Conservation (phyloP, 2,888 invertebrate genomes). For the Agrochola lota region DNA sequence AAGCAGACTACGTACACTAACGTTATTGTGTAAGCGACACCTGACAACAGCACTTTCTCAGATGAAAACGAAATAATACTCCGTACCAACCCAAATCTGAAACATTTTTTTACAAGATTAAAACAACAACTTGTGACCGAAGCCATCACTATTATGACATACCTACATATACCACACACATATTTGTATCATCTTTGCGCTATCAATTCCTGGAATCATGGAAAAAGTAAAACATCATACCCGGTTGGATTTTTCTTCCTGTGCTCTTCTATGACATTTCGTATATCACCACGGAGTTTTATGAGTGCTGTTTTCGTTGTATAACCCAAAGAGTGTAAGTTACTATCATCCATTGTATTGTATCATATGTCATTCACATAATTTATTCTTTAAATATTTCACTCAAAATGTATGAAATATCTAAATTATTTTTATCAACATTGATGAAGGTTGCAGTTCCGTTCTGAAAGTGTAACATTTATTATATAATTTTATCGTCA, state of each 20-base stretch:
- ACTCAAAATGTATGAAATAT: slow-evolving; percentile 22
- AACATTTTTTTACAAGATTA: slow-evolving; percentile 64
- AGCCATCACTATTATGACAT: not conserved
- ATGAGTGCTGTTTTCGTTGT: slow-evolving; percentile 93
- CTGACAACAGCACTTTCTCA: slow-evolving; percentile 85
- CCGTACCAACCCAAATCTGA: slow-evolving; percentile 79
- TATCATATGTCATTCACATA: slow-evolving; percentile 69
- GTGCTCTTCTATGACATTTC: slow-evolving; percentile 91
- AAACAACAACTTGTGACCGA: not conserved
- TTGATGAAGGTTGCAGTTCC: slow-evolving; percentile 30
- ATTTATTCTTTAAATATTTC: slow-evolving; percentile 43
- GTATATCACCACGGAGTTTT: slow-evolving; percentile 93
- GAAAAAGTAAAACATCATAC: slow-evolving; percentile 69
- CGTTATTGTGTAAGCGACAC: slow-evolving; percentile 86
- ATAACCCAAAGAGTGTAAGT: slow-evolving; percentile 88
- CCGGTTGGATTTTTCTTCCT: slow-evolving; percentile 89
- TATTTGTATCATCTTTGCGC: not conserved
- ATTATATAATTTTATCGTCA: slow-evolving; percentile 32
- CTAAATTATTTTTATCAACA: slow-evolving; percentile 60
- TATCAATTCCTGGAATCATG: slow-evolving; percentile 1
- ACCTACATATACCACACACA: not conserved
- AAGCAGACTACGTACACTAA: slow-evolving; percentile 83
- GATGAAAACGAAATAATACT: slow-evolving; percentile 88
- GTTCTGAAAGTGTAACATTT: slow-evolving; percentile 46
- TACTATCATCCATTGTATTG: slow-evolving; percentile 79